These are phyloP conservation scores for Onychomys arenicola DNA, from an alignment of 2,797 vertebrate species.

Conservation along the genomic window DNA sequence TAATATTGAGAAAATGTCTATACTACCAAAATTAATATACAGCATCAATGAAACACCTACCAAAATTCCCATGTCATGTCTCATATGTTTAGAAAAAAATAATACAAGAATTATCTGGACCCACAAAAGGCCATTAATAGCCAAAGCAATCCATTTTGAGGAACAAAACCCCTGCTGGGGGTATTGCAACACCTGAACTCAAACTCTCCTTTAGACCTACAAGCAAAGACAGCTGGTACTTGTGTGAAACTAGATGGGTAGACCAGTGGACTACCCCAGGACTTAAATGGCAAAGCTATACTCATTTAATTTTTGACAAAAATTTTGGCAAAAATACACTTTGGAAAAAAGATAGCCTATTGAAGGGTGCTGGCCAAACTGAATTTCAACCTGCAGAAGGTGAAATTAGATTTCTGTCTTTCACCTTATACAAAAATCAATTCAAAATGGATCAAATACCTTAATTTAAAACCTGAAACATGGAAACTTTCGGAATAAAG, in stretches of 20 bases:
- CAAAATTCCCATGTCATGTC: neutral
- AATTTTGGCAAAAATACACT: neutral
- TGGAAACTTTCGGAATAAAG: neutral
- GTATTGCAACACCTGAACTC: neutral
- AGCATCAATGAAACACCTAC: neutral
- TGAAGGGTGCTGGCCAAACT: neutral
- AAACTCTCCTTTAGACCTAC: neutral
- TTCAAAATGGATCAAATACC: neutral
- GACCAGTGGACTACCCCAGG: neutral
- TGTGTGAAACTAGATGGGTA: neutral
- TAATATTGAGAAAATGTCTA: neutral
- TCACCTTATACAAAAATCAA: neutral
- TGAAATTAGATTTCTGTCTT: neutral
- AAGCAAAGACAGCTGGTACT: no score
- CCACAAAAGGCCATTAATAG: neutral
- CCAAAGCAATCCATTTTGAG: neutral
- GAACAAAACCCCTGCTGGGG: neutral
- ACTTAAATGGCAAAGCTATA: neutral
- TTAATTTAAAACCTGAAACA: neutral
- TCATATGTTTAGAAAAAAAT: neutral
- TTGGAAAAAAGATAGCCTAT: neutral
- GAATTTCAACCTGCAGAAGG: neutral
- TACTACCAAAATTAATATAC: neutral
- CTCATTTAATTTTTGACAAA: neutral
- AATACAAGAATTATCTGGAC: neutral